Evolutionary conservation across 1,140 invertebrate genomes (phyloP).

Genomic region (Drosophila kikkawai): DNA sequence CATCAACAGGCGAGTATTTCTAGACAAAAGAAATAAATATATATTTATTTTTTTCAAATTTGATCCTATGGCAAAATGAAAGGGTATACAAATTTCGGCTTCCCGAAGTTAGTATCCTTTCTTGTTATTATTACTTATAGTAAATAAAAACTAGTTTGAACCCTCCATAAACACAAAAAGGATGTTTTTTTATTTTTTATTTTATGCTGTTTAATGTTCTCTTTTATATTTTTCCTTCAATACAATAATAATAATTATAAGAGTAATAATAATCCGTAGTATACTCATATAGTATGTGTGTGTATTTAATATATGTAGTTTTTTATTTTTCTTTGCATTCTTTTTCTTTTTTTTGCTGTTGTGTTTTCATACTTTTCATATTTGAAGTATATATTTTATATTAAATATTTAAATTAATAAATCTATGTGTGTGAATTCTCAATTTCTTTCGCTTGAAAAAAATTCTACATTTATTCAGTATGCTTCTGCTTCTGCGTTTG

Average conservation of each 20-base stretch:
- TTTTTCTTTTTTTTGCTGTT: constrained; percentile 33
- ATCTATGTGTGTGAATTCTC: constrained; percentile 75
- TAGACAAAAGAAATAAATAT: too few species aligned
- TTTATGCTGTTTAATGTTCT: constrained; percentile 83
- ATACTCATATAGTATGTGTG: constrained; percentile 76
- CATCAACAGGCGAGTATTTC: too few species aligned
- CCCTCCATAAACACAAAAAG: not conserved
- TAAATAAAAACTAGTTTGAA: not conserved
- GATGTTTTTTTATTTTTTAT: constrained; percentile 52
- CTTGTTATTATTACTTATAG: too few species aligned
- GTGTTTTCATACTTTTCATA: constrained; percentile 71
- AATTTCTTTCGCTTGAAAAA: constrained; percentile 78
- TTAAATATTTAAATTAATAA: constrained; percentile 83
- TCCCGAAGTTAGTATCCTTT: too few species aligned
- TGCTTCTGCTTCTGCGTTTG: constrained; percentile 46
- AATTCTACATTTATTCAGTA: constrained; percentile 66
- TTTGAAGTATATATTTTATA: constrained; percentile 80
- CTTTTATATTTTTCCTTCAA: constrained; percentile 78
- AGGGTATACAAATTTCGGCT: too few species aligned
- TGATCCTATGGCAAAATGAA: too few species aligned
- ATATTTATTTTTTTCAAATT: too few species aligned
- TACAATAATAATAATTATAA: constrained; percentile 83
- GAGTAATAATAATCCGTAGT: constrained; percentile 79
- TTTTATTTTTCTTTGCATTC: constrained; percentile 47
- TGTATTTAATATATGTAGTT: constrained; percentile 82